These are phyloP conservation scores for Tetheella fluctuosa DNA, from an alignment of 2,888 invertebrate species.

Conservation along the genomic window DNA sequence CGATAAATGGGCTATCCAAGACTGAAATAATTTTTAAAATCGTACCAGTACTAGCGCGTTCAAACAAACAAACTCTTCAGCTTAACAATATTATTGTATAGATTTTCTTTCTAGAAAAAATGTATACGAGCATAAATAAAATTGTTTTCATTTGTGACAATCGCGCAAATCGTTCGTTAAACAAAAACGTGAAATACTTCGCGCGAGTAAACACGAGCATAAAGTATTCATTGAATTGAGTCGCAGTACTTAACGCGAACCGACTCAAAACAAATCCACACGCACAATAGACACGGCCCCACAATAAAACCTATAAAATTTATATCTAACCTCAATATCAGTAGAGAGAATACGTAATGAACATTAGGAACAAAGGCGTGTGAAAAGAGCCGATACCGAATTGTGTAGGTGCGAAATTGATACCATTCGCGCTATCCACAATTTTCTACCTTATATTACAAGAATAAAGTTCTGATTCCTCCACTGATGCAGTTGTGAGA, in stretches of 20 bases:
- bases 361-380: slow-evolving; percentile 78
- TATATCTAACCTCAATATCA: slow-evolving; percentile 75
- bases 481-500: slow-evolving; percentile 34
- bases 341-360: slow-evolving; percentile 79
- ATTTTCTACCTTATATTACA: slow-evolving; percentile 40
- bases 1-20: too few species aligned
- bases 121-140: background rate
- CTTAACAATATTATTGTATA: too few species aligned
- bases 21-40: too few species aligned
- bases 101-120: background rate
- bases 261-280: slow-evolving; percentile 58
- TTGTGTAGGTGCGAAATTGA: slow-evolving; percentile 72
- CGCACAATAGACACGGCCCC: slow-evolving; percentile 57
- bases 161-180: background rate
- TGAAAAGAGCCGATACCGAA: slow-evolving; percentile 74
- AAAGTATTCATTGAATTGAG: slow-evolving; percentile 51
- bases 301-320: slow-evolving; percentile 74
- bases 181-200: slow-evolving; percentile 14
- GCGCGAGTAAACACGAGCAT: slow-evolving; percentile 48
- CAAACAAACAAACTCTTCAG: too few species aligned
- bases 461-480: slow-evolving; percentile 43
- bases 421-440: slow-evolving; percentile 30
- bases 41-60: too few species aligned
- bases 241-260: slow-evolving; percentile 42
- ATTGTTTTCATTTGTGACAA: background rate